These are phyloP conservation scores for Halichoeres trimaculatus DNA, from an alignment of 2,113 vertebrate species.

Conservation along the genomic window DNA sequence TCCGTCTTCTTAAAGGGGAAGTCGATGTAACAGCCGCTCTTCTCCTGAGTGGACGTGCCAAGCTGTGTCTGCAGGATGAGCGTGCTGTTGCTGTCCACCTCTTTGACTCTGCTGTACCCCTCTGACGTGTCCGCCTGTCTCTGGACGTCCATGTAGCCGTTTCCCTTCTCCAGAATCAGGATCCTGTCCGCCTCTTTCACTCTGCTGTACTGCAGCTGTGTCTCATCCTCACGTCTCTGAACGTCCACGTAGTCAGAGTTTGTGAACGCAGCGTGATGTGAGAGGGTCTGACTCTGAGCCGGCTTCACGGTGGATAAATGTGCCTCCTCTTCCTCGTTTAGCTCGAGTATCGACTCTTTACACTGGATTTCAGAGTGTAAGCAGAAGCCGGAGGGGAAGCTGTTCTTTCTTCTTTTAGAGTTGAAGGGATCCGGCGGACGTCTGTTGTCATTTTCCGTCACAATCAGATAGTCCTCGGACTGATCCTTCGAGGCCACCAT, in stretches of 20 bases:
- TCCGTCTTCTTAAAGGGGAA: conserved; percentile 16
- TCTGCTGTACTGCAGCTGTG: conserved; percentile 84
- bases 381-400: conserved; percentile 74
- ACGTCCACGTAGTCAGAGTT: conserved; percentile 86
- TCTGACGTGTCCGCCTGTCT: conserved; percentile 67
- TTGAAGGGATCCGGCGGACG: conserved; percentile 65
- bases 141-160: conserved; percentile 80
- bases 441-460: conserved; percentile 84
- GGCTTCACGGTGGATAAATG: too few relatives aligned
- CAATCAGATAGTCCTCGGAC: conserved; percentile 87
- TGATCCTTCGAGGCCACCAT: conserved; percentile 82
- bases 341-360: conserved; percentile 30
- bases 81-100: conserved; percentile 76
- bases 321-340: conserved; percentile 48
- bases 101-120: conserved; percentile 87
- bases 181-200: conserved; percentile 82
- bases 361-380: conserved; percentile 59
- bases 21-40: conserved; percentile 5
- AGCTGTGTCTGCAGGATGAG: conserved; percentile 85
- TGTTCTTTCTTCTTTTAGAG: conserved; percentile 67
- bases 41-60: conserved; percentile 15
- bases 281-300: background rate
- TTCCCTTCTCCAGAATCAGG: conserved; percentile 82
- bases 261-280: conserved; percentile 12
- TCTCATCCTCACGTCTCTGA: conserved; percentile 68